Evolutionary conservation across 2,113 vertebrate genomes (phyloP), one percentile per base, ranked within the genome.

Genomic region (Tricholaema leucomelas): DNA sequence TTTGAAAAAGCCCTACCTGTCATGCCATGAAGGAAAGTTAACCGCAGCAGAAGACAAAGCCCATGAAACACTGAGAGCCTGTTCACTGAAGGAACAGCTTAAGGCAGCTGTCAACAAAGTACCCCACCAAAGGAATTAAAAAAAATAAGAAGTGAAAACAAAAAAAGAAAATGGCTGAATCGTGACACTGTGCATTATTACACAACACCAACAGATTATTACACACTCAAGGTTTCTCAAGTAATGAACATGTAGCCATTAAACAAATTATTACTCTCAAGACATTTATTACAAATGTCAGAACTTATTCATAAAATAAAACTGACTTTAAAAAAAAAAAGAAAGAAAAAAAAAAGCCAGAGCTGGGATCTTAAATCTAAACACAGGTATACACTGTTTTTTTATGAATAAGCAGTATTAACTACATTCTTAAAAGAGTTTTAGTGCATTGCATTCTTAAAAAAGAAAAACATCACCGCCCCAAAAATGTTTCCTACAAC

Each of bases 391-490:
- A 98, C 90, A 97, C 96, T 97, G 90, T 97, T 91, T 46, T 46
- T 69, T 28, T 15, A 98, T 95, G 97, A 98, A 97, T 97, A 97
- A 97, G 98, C 97, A 97, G 96, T 97, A 98, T 96, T 97, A 96
- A 97, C 98, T 98, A 99, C 98, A 98, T 98, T 99, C 98, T 98
- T 97, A 98, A 97, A 98, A 98, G 97, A 97, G 96, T 97, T 98
- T 98, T 98, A 98, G 98, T 98, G 98, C 98, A 98, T 97, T 97
- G 98, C 97, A 97, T 98, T 98, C 97, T 98, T 97, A 96, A 96
- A 97, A 97, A 97, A 97, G 85, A 96, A 97, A 98, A 95, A 95
- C 81, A 85, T 96, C 78, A 90, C 87, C 85, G 82, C 91, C 59
- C 85, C 91, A 92, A 96, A 97, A 97, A 97, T 79, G 94, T 91